Conservation (phyloP, 2,113 vertebrate genomes). For the Propithecus coquereli region DNA sequence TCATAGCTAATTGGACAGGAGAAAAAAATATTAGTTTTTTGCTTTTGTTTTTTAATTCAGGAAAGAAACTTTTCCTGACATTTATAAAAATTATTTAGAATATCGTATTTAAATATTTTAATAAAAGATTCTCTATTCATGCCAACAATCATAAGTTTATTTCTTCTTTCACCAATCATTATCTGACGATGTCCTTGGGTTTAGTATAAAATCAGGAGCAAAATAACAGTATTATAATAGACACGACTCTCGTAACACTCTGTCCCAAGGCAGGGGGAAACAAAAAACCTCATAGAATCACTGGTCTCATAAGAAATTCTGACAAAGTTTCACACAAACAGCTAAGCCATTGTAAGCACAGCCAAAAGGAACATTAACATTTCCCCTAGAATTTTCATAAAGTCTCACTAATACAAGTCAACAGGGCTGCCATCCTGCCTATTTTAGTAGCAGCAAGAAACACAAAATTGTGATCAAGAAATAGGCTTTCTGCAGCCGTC, state of each 20-base stretch:
- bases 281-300: not conserved
- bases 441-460: not conserved
- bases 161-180: conserved; percentile 18
- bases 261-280: not conserved
- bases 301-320: not conserved
- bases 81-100: not conserved
- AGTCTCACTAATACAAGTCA: conserved; percentile 17
- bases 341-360: conserved; percentile 14
- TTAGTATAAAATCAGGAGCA: conserved; percentile 25
- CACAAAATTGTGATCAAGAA: not conserved
- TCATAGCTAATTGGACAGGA: not conserved
- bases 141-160: not conserved
- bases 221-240: not conserved
- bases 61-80: not conserved
- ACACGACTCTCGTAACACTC: not conserved
- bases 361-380: conserved; percentile 48
- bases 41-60: not conserved
- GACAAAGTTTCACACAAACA: conserved; percentile 7
- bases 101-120: not conserved
- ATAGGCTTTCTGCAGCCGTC: not conserved
- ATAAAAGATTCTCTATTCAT: not conserved
- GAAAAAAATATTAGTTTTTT: not conserved
- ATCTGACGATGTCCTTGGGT: not conserved
- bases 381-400: conserved; percentile 41
- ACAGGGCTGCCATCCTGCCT: not conserved